These are phyloP conservation scores for Henricia sp. DNA, from an alignment of 53 echinoderm and acorn worm genomes.

Conservation along the genomic window DNA sequence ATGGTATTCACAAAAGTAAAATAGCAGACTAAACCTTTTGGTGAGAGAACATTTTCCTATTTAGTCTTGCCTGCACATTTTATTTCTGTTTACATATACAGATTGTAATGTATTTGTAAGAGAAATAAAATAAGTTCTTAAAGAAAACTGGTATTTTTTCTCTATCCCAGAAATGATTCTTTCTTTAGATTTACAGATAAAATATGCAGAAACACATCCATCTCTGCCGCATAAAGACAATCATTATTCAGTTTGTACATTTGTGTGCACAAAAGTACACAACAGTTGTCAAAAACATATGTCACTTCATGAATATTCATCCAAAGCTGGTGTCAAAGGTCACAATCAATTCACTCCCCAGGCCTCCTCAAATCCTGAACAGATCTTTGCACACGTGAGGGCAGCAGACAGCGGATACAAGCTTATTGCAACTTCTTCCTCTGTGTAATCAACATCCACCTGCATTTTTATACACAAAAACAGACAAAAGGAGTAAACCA, in stretches of 20 bases:
- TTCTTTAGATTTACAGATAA: conserved; percentile 3
- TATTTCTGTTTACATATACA: too few species aligned
- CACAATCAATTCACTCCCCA: conserved; percentile 67
- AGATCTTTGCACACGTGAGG: conserved; percentile 97
- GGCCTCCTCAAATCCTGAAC: conserved; percentile 96
- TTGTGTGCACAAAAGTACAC: background rate
- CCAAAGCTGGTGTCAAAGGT: background rate
- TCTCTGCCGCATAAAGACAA: background rate
- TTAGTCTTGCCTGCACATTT: too few species aligned
- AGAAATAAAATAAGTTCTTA: too few species aligned
- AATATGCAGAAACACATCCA: background rate
- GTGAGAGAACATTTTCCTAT: too few species aligned
- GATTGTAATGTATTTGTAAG: too few species aligned
- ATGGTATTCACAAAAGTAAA: too few species aligned
- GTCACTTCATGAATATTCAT: conserved; percentile 17
- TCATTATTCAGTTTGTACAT: background rate
- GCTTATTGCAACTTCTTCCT: conserved; percentile 92
- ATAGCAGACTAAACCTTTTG: too few species aligned
- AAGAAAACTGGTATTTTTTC: too few species aligned
- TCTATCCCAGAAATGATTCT: too few species aligned
- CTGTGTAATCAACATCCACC: conserved; percentile 88
- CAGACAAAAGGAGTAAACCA: background rate
- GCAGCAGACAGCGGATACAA: conserved; percentile 98
- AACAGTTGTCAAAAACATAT: background rate
- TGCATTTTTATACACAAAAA: conserved; percentile 27